phyloP scores from a whole-genome alignment of 2,888 invertebrate genomes.

The Dryomyza anilis region DNA sequence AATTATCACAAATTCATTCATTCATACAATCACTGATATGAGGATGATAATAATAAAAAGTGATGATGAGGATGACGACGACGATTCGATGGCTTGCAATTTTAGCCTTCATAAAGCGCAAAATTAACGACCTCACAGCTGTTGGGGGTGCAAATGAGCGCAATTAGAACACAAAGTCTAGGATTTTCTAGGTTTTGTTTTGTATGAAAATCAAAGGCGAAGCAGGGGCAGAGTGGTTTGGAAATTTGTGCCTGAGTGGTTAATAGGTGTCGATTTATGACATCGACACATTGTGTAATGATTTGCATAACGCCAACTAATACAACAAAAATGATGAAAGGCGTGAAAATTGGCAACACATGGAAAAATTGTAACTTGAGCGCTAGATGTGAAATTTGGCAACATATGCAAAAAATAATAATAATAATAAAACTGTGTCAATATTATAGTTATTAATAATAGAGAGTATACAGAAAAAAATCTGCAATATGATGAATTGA shows the following conservation, averaged over 20 bases:
- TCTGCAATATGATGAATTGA: too few species aligned
- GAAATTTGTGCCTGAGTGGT: neutral
- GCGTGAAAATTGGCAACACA: too few species aligned
- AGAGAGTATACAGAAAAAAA: too few species aligned
- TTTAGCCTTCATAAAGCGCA: neutral
- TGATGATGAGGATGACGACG: neutral
- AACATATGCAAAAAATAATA: too few species aligned
- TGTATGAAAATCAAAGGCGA: neutral
- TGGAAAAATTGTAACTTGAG: too few species aligned
- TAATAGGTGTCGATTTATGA: neutral
- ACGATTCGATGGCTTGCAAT: neutral
- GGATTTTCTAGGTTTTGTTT: neutral
- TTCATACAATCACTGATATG: too few species aligned
- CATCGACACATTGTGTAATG: constrained; percentile 6
- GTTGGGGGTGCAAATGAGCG: neutral
- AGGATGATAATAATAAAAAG: neutral
- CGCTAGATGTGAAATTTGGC: too few species aligned
- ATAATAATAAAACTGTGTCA: too few species aligned
- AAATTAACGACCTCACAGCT: neutral
- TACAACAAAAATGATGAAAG: neutral
- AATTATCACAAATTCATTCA: neutral
- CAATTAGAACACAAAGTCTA: neutral
- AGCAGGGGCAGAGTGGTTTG: neutral
- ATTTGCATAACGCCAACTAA: constrained; percentile 13
- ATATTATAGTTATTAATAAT: too few species aligned